Conservation (phyloP, 2,888 invertebrate species). For the Caenorhabditis imperialis region DNA sequence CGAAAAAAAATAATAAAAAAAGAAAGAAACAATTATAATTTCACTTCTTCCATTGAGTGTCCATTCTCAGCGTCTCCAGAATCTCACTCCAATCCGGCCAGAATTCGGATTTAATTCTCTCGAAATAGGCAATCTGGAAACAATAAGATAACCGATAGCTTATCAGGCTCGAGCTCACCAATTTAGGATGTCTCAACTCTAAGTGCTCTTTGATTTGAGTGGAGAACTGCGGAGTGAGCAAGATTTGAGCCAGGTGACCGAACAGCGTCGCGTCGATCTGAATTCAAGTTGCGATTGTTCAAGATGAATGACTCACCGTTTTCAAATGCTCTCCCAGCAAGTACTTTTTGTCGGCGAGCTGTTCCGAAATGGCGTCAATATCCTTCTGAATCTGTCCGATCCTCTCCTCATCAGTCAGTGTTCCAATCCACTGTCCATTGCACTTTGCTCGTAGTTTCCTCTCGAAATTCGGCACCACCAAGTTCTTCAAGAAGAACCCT, state of each 20-base stretch:
- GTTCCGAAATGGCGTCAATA: slow-evolving; percentile 78
- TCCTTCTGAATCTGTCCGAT: slow-evolving; percentile 77
- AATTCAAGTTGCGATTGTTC: slow-evolving; percentile 9
- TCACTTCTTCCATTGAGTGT: slow-evolving; percentile 4
- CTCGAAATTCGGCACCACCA: slow-evolving; percentile 29
- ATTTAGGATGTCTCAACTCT: slow-evolving; percentile 63
- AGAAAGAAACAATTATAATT: too few relatives aligned
- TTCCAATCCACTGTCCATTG: slow-evolving; percentile 79
- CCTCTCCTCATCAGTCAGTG: slow-evolving; percentile 78
- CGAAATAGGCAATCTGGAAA: slow-evolving; percentile 53
- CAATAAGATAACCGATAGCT: too few relatives aligned
- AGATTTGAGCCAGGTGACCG: slow-evolving; percentile 91
- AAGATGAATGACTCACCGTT: slow-evolving; percentile 49
- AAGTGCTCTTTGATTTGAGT: slow-evolving; percentile 88
- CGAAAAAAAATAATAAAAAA: slow-evolving; percentile 1
- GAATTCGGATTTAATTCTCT: slow-evolving; percentile 68
- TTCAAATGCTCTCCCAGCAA: slow-evolving; percentile 61
- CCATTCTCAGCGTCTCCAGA: slow-evolving; percentile 53
- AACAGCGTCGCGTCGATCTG: slow-evolving; percentile 89
- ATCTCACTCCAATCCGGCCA: slow-evolving; percentile 75
- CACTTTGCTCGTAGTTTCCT: slow-evolving; percentile 25
- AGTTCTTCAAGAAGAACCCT: slow-evolving; percentile 60
- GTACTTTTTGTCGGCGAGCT: slow-evolving; percentile 75
- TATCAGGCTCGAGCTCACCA: slow-evolving; percentile 45
- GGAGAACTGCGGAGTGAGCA: slow-evolving; percentile 91